These are phyloP conservation scores for Diplodus sargus DNA, from an alignment of 2,797 vertebrate species.

Conservation along the genomic window DNA sequence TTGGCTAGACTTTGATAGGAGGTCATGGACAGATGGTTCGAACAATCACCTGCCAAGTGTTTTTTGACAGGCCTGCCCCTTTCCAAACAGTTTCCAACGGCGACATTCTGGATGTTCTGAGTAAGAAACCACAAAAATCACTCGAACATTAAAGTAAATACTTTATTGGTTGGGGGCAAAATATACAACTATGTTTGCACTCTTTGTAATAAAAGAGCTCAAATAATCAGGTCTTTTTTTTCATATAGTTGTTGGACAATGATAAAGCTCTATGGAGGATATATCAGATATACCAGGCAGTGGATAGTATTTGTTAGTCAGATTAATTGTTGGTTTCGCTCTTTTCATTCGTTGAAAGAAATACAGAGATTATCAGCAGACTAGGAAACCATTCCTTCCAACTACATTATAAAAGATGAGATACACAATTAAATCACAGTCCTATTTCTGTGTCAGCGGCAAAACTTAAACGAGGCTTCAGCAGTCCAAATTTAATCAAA, in stretches of 20 bases:
- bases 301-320: not conserved
- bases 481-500: not conserved
- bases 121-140: too few relatives aligned
- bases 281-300: not conserved
- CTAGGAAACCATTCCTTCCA: not conserved
- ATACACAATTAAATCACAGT: not conserved
- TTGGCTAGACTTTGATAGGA: too few relatives aligned
- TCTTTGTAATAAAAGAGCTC: not conserved
- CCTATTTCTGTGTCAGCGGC: not conserved
- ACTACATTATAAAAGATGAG: not conserved
- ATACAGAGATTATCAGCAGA: not conserved
- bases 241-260: not conserved
- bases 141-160: not conserved
- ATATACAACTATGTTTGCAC: not conserved
- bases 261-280: not conserved
- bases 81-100: too few relatives aligned
- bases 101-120: too few relatives aligned
- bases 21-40: too few relatives aligned
- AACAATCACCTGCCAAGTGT: too few relatives aligned
- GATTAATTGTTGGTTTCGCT: not conserved
- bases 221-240: not conserved
- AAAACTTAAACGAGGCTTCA: not conserved
- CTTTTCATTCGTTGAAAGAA: not conserved
- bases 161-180: not conserved
- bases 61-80: too few relatives aligned